A percentile compares a stretch with the other conserved stretches of the same genome.
phyloP scores from a whole-genome alignment of 2,797 vertebrate genomes.

The Lithobates pipiens region DNA sequence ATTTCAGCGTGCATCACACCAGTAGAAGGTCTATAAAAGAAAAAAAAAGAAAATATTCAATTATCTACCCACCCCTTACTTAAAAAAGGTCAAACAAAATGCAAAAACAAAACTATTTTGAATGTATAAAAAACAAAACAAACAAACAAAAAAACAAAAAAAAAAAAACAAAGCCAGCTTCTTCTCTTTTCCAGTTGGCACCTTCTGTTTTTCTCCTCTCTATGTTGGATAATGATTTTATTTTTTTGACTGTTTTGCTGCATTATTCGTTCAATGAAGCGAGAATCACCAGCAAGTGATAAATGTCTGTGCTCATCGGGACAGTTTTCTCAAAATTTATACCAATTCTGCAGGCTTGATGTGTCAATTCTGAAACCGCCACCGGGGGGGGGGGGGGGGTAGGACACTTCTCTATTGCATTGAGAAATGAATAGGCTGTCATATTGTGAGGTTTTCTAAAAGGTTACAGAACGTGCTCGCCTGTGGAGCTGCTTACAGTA shows the following conservation, averaged over 20 bases:
- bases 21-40: too few species aligned
- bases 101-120: too few species aligned
- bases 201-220: background rate
- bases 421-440: background rate
- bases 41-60: too few species aligned
- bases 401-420: background rate
- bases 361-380: background rate
- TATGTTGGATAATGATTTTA: background rate
- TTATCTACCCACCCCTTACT: too few species aligned
- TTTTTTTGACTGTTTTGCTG: background rate
- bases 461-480: background rate
- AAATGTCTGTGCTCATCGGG: background rate
- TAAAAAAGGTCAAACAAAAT: too few species aligned
- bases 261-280: background rate
- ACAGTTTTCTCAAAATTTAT: background rate
- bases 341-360: background rate
- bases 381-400: background rate
- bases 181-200: background rate
- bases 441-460: background rate
- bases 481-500: background rate
- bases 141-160: too few species aligned
- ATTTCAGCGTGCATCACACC: too few species aligned
- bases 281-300: background rate
- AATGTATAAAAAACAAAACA: too few species aligned
- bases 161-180: background rate